Evolutionary conservation across 2,888 invertebrate genomes (phyloP).

Genomic region (Sinotaia quadrata): DNA sequence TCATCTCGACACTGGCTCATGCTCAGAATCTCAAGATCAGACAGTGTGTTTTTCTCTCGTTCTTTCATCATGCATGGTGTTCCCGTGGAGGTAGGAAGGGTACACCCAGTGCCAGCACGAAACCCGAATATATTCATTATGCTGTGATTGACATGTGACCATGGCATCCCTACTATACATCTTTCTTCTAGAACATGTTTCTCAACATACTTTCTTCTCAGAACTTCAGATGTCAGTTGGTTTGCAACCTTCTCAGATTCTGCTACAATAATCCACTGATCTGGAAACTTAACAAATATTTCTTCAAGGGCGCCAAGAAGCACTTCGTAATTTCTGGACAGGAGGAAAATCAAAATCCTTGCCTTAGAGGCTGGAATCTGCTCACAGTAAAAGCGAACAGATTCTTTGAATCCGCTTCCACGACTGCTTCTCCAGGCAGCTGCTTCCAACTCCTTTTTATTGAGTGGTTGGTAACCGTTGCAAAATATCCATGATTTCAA

Average conservation of each 20-base stretch:
- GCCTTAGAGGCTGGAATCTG: slow-evolving; percentile 47
- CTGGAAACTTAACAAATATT: slow-evolving; percentile 41
- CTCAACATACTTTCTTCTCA: slow-evolving; percentile 38
- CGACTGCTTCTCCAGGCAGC: slow-evolving; percentile 47
- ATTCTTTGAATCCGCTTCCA: slow-evolving; percentile 49
- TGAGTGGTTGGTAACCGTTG: slow-evolving; percentile 47
- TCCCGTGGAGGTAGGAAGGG: slow-evolving; percentile 46
- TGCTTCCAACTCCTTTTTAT: slow-evolving; percentile 28
- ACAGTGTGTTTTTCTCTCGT: slow-evolving; percentile 41
- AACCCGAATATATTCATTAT: slow-evolving; percentile 34
- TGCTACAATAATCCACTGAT: slow-evolving; percentile 52
- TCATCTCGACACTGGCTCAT: slow-evolving; percentile 17
- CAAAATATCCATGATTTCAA: slow-evolving; percentile 49
- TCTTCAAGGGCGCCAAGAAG: slow-evolving; percentile 51
- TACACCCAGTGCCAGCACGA: slow-evolving; percentile 47
- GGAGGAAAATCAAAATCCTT: slow-evolving; percentile 46
- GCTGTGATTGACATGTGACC: slow-evolving; percentile 45
- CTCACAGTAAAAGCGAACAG: slow-evolving; percentile 38
- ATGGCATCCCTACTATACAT: slow-evolving; percentile 50
- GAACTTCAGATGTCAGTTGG: slow-evolving; percentile 39
- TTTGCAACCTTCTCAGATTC: slow-evolving; percentile 43
- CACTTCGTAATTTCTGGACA: slow-evolving; percentile 47
- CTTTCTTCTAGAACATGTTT: slow-evolving; percentile 37
- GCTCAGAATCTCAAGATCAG: slow-evolving; percentile 51
- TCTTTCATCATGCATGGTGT: slow-evolving; percentile 42